Conservation (phyloP, 2,888 invertebrate genomes). For the Chymomyza caudatula region DNA sequence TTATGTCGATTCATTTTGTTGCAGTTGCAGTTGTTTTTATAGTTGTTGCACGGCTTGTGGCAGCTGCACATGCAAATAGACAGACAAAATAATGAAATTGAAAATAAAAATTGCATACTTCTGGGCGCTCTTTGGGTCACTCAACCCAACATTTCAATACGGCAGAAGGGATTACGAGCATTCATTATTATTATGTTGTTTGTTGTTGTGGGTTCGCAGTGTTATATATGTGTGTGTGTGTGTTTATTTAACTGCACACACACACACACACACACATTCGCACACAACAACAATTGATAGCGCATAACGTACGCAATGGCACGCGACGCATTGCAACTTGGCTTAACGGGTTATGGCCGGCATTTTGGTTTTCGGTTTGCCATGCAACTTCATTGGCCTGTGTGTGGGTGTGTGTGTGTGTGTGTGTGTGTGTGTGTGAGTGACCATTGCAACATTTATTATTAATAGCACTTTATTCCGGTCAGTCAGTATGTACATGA, state of each 20-base stretch:
- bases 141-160: not conserved
- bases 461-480: constrained; percentile 71
- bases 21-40: not conserved
- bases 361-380: constrained; percentile 48
- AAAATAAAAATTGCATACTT: not conserved
- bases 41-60: no score
- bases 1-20: constrained; percentile 3
- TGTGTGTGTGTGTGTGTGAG: constrained; percentile 11
- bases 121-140: not conserved
- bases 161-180: not conserved
- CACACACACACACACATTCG: not conserved
- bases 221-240: not conserved
- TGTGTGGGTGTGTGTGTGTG: not conserved
- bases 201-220: not conserved
- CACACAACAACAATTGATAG: constrained; percentile 5
- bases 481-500: constrained; percentile 48
- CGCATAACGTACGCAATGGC: constrained; percentile 17
- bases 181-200: constrained; percentile 6
- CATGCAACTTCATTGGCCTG: constrained; percentile 5
- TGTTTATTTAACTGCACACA: not conserved
- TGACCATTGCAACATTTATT: constrained; percentile 67
- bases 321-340: constrained; percentile 38
- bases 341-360: constrained; percentile 26
- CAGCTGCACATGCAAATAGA: not conserved
- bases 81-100: not conserved